Evolutionary conservation across 1,140 invertebrate genomes (phyloP).

Genomic region (Penaeus indicus): DNA sequence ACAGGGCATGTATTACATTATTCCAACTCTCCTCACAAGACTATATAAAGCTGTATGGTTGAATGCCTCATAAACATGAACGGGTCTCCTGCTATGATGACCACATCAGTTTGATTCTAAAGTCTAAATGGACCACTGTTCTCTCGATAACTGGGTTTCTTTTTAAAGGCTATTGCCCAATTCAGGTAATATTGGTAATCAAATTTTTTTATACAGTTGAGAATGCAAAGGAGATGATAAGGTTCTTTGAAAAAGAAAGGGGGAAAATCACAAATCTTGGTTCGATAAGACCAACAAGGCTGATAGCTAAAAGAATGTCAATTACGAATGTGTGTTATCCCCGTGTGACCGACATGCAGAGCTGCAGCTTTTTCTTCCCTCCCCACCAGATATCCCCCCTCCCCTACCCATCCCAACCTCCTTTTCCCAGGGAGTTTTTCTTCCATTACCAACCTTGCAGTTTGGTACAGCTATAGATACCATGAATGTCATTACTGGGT

Average conservation of each 20-base stretch:
- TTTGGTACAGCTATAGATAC: conserved; percentile 52
- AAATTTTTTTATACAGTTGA: conserved; percentile 51
- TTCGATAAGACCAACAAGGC: background rate
- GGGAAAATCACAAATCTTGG: conserved; percentile 8
- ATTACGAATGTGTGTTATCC: conserved; percentile 36
- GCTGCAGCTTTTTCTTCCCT: conserved; percentile 45
- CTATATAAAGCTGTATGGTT: conserved; percentile 57
- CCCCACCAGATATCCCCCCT: background rate
- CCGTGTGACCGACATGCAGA: conserved; percentile 44
- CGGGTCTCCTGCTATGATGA: conserved; percentile 53
- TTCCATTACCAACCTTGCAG: conserved; percentile 52
- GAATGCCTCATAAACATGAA: conserved; percentile 58
- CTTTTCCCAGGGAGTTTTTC: conserved; percentile 47
- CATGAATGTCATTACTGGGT: conserved; percentile 42
- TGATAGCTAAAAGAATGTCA: no score
- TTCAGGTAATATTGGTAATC: conserved; percentile 64
- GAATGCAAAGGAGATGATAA: conserved; percentile 1
- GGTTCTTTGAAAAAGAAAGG: conserved; percentile 5
- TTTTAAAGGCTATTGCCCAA: conserved; percentile 40
- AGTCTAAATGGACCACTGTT: conserved; percentile 57
- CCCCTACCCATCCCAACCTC: background rate
- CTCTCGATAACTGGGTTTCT: conserved; percentile 43
- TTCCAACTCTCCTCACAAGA: conserved; percentile 55
- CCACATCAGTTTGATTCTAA: conserved; percentile 46
- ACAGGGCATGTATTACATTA: conserved; percentile 61